Evolutionary conservation across 2,888 invertebrate species (phyloP), one percentile per base, ranked within the genome.

Genomic region (Lymantria monacha): DNA sequence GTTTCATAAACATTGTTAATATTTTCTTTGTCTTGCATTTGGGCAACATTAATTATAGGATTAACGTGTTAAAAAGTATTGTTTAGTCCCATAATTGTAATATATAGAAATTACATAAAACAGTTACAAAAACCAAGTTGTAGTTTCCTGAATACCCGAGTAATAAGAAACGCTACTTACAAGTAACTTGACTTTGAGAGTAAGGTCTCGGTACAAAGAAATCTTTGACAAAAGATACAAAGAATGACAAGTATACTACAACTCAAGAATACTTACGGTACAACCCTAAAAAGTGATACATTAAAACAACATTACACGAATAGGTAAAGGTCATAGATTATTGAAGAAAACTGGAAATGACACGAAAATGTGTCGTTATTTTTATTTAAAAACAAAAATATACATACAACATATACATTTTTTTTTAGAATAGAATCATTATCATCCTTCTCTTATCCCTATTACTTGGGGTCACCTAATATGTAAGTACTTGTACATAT

Each of bases 241-340:
- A 46, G 46, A 31, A 40, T 12, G 13, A 46, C 14, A 46, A 46
- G 40, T 46, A 46, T 30, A 46, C 40, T 46, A 40, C 30, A n/a
- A 40, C 9, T 14, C 11, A 40, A 46, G 46, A 40, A 46, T 30
- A 10, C n/a, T 46, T 22, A 22, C 40, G 46, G 40, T 9, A 36
- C 22, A 46, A 22, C 38, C 46, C 30, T 30, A 46, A 46, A 46
- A 40, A 46, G 31, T 38, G 40, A 40, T 40, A 46, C 46, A 46
- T 46, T 46, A 46, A 30, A 46, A 40, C 11, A 46, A 46, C 46
- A 46, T 40, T 46, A 46, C 14, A 40, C 9, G 30, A 30, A 38
- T 46, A 41, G 40, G 46, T 46, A 13, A 46, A 46, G 30, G 7
- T 14, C 46, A 46, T 11, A 38, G 40, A 45, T 38, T 30, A 30